Conservation (phyloP, 64 coral and sea anemone species). For the Astreopora myriophthalma region DNA sequence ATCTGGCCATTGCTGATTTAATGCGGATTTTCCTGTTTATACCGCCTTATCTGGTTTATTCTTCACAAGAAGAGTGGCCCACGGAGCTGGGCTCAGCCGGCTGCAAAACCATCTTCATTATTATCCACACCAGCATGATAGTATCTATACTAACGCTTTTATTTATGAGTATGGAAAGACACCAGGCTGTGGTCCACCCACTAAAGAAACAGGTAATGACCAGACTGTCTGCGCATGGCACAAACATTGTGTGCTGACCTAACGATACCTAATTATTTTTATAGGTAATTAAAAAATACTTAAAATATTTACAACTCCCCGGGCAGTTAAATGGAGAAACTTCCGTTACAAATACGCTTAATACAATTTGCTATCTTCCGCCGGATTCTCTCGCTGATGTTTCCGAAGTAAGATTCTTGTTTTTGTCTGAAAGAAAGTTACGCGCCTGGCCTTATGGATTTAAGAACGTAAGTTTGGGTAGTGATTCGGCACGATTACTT, state of each 20-base stretch:
- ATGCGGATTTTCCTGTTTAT: slow-evolving; percentile 62
- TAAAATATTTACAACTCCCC: no score
- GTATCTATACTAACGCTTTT: slow-evolving; percentile 46
- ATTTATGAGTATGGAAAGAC: slow-evolving; percentile 72
- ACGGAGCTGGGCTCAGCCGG: background rate
- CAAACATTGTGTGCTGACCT: background rate
- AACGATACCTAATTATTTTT: no score
- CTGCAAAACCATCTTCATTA: slow-evolving; percentile 20
- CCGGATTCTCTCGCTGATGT: no score
- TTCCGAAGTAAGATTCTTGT: no score
- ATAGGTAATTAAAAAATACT: no score
- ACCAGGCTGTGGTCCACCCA: slow-evolving; percentile 63
- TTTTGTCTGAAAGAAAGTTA: no score
- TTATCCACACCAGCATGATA: slow-evolving; percentile 35
- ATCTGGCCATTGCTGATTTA: slow-evolving; percentile 73
- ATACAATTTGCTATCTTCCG: no score
- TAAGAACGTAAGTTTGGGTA: no score
- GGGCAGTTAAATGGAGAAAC: no score
- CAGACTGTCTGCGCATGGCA: background rate
- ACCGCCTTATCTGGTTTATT: slow-evolving; percentile 73
- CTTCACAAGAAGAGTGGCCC: slow-evolving; percentile 29
- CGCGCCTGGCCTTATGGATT: no score
- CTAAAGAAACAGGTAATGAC: slow-evolving; percentile 66
- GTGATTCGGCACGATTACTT: no score
- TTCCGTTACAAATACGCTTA: no score